A percentile compares a stretch with the other conserved stretches of the same genome.
Conservation (phyloP, 2,888 invertebrate species). For the Microplitis manilae region DNA sequence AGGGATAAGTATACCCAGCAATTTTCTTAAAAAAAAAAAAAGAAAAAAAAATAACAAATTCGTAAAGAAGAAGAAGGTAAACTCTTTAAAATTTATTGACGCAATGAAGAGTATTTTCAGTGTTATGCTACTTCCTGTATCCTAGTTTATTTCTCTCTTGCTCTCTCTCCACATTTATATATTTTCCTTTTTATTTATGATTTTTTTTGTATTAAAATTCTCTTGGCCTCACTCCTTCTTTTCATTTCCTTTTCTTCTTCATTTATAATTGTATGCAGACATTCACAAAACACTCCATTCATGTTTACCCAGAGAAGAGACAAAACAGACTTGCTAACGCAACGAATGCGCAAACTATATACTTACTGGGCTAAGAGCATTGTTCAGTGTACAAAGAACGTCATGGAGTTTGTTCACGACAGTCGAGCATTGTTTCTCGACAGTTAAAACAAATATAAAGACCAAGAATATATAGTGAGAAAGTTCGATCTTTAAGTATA, state of each 20-base stretch:
- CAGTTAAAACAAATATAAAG: constrained; percentile 3
- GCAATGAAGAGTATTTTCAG: constrained; percentile 8
- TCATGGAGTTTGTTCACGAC: constrained; percentile 8
- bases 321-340: constrained; percentile 18
- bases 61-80: constrained; percentile 16
- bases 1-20: constrained; percentile 8
- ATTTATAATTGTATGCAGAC: constrained; percentile 13
- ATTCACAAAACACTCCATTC: constrained; percentile 19
- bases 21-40: constrained; percentile 6
- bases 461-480: background rate
- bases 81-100: constrained; percentile 16
- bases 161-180: background rate
- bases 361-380: background rate
- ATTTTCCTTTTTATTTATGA: background rate
- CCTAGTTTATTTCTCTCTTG: background rate
- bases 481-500: background rate
- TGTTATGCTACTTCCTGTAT: background rate
- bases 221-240: background rate
- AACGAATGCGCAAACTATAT: constrained; percentile 13
- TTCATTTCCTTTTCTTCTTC: background rate
- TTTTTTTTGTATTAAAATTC: background rate
- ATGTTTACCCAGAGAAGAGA: constrained; percentile 24
- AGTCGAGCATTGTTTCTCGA: constrained; percentile 2
- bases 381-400: constrained; percentile 16
- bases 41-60: constrained; percentile 8